Evolutionary conservation across 1,140 invertebrate genomes (phyloP).

Genomic region (Paraescarpia echinospica): DNA sequence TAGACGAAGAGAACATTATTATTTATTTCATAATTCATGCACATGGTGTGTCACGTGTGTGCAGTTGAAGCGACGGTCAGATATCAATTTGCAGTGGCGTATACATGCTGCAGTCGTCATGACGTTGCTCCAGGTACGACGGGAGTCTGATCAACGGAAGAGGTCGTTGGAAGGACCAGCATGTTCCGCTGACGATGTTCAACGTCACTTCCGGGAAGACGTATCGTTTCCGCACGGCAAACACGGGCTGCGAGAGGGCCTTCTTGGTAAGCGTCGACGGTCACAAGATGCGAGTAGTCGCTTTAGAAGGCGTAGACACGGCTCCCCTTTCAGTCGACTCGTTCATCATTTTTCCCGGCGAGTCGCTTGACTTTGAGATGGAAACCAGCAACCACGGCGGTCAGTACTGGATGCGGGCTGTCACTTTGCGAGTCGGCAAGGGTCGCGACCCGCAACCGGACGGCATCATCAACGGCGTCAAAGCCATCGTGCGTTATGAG

Average conservation of each 20-base stretch:
- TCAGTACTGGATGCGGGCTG: conserved; percentile 18
- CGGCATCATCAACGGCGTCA: conserved; percentile 13
- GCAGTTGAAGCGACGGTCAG: not conserved
- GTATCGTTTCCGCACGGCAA: conserved; percentile 6
- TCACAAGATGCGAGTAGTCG: conserved; percentile 3
- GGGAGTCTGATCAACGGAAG: not conserved
- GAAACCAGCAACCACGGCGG: not conserved
- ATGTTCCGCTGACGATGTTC: not conserved
- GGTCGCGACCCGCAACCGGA: conserved; percentile 1
- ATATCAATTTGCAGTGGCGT: not conserved
- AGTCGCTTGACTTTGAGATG: conserved; percentile 23
- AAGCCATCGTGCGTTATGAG: conserved; percentile 11
- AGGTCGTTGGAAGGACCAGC: conserved; percentile 8
- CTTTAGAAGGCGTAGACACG: not conserved
- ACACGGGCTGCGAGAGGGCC: not conserved
- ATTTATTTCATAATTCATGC: too few species aligned
- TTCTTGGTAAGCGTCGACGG: conserved; percentile 8
- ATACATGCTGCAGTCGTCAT: not conserved
- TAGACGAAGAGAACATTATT: too few species aligned
- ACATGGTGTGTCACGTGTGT: not conserved
- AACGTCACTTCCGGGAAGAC: not conserved
- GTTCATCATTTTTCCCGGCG: conserved; percentile 17
- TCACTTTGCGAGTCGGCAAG: not conserved
- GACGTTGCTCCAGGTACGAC: not conserved
- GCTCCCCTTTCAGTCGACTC: conserved; percentile 14